Base-by-base conservation (phyloP, 2,888 invertebrate genomes). In the Pterostichus madidus region DNA sequence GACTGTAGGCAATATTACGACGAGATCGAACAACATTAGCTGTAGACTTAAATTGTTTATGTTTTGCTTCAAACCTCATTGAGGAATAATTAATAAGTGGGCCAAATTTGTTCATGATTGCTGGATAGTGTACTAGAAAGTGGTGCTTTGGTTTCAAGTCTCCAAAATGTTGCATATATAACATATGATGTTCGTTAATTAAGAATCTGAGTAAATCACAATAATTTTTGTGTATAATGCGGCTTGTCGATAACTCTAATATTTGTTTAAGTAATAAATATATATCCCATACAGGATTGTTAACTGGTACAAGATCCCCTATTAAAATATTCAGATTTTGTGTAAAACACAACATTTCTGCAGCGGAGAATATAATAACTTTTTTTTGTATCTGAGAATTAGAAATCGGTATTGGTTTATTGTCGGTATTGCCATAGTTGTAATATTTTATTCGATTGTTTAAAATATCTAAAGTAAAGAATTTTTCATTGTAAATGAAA, bases 381-480 rank as follows among this genome's bases (percentile, higher is more conserved):
- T 56, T 56, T 77, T 77, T 77, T 32, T 24, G 7, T 5, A 77
- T 15, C 7, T 85, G 83, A 3, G 39, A 24, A n/a, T 75, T 17
- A 15, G 44, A 49, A 24, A 85, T 84, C 64, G 84, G 82, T 0
- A 52, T 31, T 11, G 85, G 84, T 44, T 64, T 61, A 56, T 85
- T 85, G 24, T 5, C 49, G 35, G 46, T 17, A 0, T 0, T 77
- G 7, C 76, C 49, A 7, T 15, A 64, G 32, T 49, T 68, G 64
- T 53, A 6, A 39, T 13, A 59, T 13, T 59, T 59, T 5, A 59
- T 59, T 5, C 59, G 15, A 5, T 3, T 15, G 24, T 59, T 59
- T 24, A 59, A 59, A 10, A 5, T 4, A 15, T 59, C 59, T 2
- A 59, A 10, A 59, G 15, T 59, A 59, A 59, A 59, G 3, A 11